These are phyloP conservation scores for Orthonevra nobilis DNA, from an alignment of 2,888 invertebrate genomes.

Conservation along the genomic window DNA sequence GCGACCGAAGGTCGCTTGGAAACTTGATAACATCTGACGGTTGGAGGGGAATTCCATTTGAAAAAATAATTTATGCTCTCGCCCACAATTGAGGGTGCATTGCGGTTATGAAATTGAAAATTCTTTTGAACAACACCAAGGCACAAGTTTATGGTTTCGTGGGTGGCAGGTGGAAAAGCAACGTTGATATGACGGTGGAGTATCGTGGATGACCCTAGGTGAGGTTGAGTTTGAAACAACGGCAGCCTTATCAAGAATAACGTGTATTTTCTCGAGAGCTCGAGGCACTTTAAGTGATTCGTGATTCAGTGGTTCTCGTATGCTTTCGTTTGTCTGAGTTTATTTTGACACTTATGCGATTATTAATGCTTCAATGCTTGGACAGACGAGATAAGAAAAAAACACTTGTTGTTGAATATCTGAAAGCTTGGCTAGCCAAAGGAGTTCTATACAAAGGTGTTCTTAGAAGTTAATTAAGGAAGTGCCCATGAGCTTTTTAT, in stretches of 20 bases:
- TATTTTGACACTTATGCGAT: no score
- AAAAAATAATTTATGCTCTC: constrained; percentile 4
- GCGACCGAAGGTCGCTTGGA: constrained; percentile 13
- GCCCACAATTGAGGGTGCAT: neutral
- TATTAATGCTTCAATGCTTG: no score
- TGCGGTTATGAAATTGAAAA: neutral
- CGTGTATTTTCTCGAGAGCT: constrained; percentile 7
- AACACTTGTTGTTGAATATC: no score
- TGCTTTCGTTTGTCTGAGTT: no score
- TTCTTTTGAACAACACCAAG: constrained; percentile 17
- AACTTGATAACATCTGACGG: neutral
- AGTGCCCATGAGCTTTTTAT: no score
- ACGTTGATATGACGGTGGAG: no score
- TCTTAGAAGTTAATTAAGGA: no score
- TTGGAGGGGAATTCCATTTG: constrained; percentile 2
- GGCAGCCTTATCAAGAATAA: constrained; percentile 20
- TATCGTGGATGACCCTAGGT: constrained; percentile 20
- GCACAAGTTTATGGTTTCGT: neutral
- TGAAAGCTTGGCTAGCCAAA: no score
- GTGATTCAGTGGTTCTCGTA: neutral
- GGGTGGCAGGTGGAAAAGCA: neutral
- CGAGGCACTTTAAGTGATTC: constrained; percentile 5
- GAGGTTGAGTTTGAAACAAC: neutral
- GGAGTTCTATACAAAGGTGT: no score
- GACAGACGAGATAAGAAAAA: no score